Conservation (phyloP, 2,797 vertebrate species). For the Propithecus perrieri region DNA sequence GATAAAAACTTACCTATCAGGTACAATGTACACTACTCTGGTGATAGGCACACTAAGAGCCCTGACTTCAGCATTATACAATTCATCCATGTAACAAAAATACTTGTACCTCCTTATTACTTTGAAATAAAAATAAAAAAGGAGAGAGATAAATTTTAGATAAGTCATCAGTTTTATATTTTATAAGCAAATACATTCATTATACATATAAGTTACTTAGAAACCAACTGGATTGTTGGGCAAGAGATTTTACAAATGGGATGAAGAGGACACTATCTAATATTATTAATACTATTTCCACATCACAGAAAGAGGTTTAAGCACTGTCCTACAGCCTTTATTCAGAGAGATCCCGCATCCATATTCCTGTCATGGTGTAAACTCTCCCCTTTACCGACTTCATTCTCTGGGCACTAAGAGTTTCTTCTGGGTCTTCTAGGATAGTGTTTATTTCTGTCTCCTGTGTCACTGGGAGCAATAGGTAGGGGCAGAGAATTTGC, state of each 20-base stretch:
- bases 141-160: neutral
- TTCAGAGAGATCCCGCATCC: neutral
- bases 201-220: neutral
- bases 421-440: conserved; percentile 19
- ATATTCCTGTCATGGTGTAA: neutral
- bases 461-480: neutral
- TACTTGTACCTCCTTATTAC: too few species aligned
- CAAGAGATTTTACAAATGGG: conserved; percentile 16
- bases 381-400: neutral
- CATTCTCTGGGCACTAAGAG: neutral
- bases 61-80: too few species aligned
- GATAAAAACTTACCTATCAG: too few species aligned
- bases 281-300: neutral
- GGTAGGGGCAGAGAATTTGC: neutral
- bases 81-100: too few species aligned
- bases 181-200: neutral
- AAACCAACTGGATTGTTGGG: neutral
- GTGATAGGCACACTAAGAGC: too few species aligned
- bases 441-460: neutral
- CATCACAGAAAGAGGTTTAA: neutral
- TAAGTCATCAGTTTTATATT: conserved; percentile 22
- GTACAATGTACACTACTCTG: too few species aligned
- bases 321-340: neutral
- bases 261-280: neutral
- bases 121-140: too few species aligned